Evolutionary conservation across 2,888 invertebrate species (phyloP).

Genomic region (Drosophila pseudotakahashii): DNA sequence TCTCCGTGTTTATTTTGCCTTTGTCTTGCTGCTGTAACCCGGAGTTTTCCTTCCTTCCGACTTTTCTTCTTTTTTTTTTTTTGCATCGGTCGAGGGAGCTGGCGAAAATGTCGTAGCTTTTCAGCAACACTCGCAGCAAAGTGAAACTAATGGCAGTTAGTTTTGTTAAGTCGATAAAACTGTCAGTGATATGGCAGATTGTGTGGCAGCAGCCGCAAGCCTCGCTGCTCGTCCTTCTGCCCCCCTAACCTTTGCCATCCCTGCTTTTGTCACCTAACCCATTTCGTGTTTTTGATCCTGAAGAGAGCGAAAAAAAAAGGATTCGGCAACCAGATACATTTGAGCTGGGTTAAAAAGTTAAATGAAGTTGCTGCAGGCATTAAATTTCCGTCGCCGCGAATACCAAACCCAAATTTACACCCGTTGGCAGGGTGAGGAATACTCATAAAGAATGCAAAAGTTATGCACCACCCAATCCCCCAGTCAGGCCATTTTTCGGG

Average conservation of each 20-base stretch:
- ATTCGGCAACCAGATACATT: constrained; percentile 52
- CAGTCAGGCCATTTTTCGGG: neutral
- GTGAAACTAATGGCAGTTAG: constrained; percentile 82
- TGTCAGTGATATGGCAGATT: constrained; percentile 81
- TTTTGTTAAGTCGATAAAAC: constrained; percentile 82
- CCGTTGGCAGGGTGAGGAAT: neutral
- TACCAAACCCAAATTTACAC: constrained; percentile 37
- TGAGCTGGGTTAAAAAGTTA: constrained; percentile 74
- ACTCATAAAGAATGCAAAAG: constrained; percentile 59
- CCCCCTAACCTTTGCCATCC: constrained; percentile 7
- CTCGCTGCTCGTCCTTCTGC: neutral
- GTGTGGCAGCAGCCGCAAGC: constrained; percentile 65
- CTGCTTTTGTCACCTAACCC: constrained; percentile 45
- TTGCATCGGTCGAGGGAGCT: constrained; percentile 27
- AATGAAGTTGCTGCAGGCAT: constrained; percentile 74
- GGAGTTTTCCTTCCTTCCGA: constrained; percentile 40
- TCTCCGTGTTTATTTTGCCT: constrained; percentile 70
- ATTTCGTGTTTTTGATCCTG: constrained; percentile 42
- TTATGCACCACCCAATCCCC: constrained; percentile 40
- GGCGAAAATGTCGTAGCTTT: constrained; percentile 66
- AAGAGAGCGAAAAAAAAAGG: constrained; percentile 1
- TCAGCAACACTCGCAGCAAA: constrained; percentile 75
- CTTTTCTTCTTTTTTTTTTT: neutral
- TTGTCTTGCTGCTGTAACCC: constrained; percentile 58
- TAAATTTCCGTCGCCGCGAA: constrained; percentile 60